Percentiles rank a stretch among this genome's conserved stretches.
These are phyloP conservation scores for Hemibagrus guttatus DNA, from an alignment of 2,797 vertebrate genomes.

Conservation along the genomic window DNA sequence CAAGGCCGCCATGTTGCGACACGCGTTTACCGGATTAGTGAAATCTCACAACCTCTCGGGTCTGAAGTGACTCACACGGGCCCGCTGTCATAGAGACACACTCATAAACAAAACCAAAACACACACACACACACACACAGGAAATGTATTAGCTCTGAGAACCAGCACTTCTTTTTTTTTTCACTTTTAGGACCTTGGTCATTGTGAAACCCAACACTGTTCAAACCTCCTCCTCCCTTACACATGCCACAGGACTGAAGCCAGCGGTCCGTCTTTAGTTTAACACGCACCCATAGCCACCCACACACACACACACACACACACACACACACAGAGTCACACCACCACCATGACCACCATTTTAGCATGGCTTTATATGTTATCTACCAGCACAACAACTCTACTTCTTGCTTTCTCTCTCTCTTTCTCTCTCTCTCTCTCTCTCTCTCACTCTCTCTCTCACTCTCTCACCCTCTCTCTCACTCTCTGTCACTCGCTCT, in stretches of 20 bases:
- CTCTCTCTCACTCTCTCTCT: background rate
- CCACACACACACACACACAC: background rate
- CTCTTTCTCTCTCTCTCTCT: background rate
- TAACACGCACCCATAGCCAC: background rate
- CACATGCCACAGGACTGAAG: slow-evolving; percentile 45
- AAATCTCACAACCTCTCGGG: slow-evolving; percentile 59
- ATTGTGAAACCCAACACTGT: slow-evolving; percentile 55
- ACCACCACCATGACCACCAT: slow-evolving; percentile 1
- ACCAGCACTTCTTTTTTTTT: slow-evolving; percentile 37
- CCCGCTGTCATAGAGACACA: slow-evolving; percentile 57
- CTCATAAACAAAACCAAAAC: slow-evolving; percentile 51
- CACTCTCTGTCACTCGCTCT: slow-evolving; percentile 32
- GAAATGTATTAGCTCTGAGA: slow-evolving; percentile 32
- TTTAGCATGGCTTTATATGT: slow-evolving; percentile 32
- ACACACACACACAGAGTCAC: slow-evolving; percentile 4
- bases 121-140: slow-evolving; percentile 42
- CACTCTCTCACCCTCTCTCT: slow-evolving; percentile 37
- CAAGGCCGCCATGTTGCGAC: slow-evolving; percentile 11
- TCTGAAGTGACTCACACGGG: slow-evolving; percentile 54
- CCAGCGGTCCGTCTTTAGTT: slow-evolving; percentile 24
- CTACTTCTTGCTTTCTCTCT: slow-evolving; percentile 48
- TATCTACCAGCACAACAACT: slow-evolving; percentile 45
- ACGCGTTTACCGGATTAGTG: slow-evolving; percentile 17
- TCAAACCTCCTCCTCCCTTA: slow-evolving; percentile 35
- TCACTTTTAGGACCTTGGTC: slow-evolving; percentile 33